Percentiles rank a stretch among this genome's conserved stretches.
Evolutionary conservation across 2,797 vertebrate species (phyloP).

Genomic region (Synanceia verrucosa): DNA sequence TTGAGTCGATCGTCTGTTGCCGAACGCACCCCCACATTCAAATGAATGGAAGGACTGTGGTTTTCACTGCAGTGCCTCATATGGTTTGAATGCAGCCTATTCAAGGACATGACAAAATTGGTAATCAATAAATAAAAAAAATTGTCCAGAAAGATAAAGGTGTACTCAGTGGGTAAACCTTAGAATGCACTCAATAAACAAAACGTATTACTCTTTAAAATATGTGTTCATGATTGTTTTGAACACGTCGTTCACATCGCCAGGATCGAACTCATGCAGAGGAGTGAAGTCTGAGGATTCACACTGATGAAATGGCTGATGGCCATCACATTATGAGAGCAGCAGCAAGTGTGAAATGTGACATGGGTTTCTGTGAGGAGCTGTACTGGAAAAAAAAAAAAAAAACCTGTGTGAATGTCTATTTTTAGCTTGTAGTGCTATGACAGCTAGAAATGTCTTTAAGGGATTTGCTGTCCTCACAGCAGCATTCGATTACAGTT

Average conservation of each 20-base stretch:
- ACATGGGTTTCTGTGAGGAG: neutral
- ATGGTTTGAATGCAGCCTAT: too few species aligned
- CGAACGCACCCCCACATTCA: too few species aligned
- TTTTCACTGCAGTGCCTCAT: too few species aligned
- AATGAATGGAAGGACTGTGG: too few species aligned
- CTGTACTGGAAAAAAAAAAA: neutral
- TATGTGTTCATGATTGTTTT: too few species aligned
- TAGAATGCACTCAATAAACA: too few species aligned
- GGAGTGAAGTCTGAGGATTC: neutral
- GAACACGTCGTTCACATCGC: too few species aligned
- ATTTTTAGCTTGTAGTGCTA: neutral
- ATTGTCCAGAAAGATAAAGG: neutral
- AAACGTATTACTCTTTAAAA: too few species aligned
- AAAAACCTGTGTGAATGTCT: neutral
- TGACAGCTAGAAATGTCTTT: neutral
- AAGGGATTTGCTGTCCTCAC: constrained; percentile 6
- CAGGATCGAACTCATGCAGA: neutral
- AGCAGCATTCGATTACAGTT: neutral
- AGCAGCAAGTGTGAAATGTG: neutral
- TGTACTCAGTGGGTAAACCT: neutral
- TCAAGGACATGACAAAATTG: too few species aligned
- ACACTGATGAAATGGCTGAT: neutral
- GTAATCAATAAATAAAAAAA: neutral
- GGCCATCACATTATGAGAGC: neutral
- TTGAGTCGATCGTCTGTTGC: too few species aligned